Evolutionary conservation across 2,113 vertebrate genomes (phyloP).

Genomic region (Xenotilapia leptura): DNA sequence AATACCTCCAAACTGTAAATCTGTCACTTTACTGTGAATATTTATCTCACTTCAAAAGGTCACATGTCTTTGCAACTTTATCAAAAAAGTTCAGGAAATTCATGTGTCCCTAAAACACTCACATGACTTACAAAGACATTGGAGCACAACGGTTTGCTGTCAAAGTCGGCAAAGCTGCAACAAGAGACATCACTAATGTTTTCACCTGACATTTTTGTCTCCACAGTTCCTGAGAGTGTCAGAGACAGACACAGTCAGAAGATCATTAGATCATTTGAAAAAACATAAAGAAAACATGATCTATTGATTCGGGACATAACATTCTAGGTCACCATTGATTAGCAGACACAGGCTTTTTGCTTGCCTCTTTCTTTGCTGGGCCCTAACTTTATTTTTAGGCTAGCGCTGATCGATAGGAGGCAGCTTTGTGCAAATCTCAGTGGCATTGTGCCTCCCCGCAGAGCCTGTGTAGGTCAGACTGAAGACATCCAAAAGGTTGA

Average conservation of each 20-base stretch:
- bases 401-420: slow-evolving; percentile 43
- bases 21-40: neutral
- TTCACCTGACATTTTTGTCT: slow-evolving; percentile 20
- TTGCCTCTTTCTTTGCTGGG: neutral
- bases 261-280: slow-evolving; percentile 46
- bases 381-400: slow-evolving; percentile 55
- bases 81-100: neutral
- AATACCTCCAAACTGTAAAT: slow-evolving; percentile 16
- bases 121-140: neutral
- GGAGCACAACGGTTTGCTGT: neutral
- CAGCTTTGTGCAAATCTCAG: slow-evolving; percentile 31
- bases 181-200: neutral
- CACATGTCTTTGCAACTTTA: slow-evolving; percentile 11
- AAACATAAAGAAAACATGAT: slow-evolving; percentile 10
- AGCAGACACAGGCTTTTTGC: slow-evolving; percentile 21
- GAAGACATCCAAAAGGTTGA: slow-evolving; percentile 54
- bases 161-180: neutral
- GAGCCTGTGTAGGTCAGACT: slow-evolving; percentile 52
- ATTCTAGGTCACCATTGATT: slow-evolving; percentile 63
- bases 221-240: neutral
- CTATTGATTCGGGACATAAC: slow-evolving; percentile 31
- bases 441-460: slow-evolving; percentile 20
- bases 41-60: slow-evolving; percentile 29
- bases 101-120: neutral
- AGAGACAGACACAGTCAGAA: neutral